Percentiles rank a stretch among this genome's conserved stretches.
phyloP scores from a whole-genome alignment of 2,888 invertebrate genomes.

The Zygogramma bicolorata region DNA sequence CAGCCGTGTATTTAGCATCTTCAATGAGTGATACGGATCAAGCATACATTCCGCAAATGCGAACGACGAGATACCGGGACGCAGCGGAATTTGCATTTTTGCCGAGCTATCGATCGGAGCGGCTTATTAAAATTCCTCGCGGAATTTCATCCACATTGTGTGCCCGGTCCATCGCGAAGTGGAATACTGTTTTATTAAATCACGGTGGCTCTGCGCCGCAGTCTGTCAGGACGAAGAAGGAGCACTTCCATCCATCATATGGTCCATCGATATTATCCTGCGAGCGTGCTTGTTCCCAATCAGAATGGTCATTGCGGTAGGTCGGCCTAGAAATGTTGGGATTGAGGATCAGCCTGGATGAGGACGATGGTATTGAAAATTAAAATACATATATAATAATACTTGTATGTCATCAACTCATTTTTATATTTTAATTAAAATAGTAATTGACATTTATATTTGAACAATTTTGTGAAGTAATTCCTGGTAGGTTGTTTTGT shows the following conservation, averaged over 20 bases:
- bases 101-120: constrained; percentile 17
- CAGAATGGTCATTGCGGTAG: no score
- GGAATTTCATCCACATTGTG: constrained; percentile 20
- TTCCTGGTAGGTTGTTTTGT: no score
- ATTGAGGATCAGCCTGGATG: no score
- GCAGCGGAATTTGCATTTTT: constrained; percentile 31
- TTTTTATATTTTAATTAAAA: no score
- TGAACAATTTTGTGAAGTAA: no score
- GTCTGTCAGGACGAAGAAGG: constrained; percentile 1
- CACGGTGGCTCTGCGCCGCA: constrained; percentile 6
- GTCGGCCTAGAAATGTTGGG: no score
- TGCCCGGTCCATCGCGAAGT: constrained; percentile 23
- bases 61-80: constrained; percentile 12
- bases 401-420: no score
- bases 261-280: neutral
- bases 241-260: neutral
- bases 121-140: constrained; percentile 22
- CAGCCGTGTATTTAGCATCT: constrained; percentile 19
- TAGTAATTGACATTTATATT: no score
- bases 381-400: no score
- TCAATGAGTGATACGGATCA: constrained; percentile 15
- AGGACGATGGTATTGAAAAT: no score
- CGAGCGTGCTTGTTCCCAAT: neutral
- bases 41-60: no score
- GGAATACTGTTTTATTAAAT: constrained; percentile 30